phyloP scores from a whole-genome alignment of 2,113 vertebrate species.

The Rhodinocichla rosea region DNA sequence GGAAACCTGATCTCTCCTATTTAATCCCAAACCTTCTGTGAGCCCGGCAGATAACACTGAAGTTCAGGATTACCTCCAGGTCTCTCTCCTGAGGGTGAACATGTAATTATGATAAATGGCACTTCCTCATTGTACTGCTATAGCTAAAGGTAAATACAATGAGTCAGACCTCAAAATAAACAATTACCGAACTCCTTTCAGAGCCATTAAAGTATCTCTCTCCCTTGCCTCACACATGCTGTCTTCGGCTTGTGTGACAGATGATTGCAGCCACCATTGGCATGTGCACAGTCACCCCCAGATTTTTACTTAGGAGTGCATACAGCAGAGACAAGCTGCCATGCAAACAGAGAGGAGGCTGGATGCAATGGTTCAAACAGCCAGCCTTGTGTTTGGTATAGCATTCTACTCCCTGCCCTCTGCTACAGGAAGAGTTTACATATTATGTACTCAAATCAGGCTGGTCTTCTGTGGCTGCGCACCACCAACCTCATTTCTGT shows the following conservation, averaged over 20 bases:
- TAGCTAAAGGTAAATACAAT: not conserved
- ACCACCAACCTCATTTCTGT: not conserved
- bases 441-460: not conserved
- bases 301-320: not conserved
- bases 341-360: not conserved
- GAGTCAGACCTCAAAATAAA: not conserved
- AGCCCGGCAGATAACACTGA: not conserved
- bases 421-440: not conserved
- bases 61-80: not conserved
- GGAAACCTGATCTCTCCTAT: not conserved
- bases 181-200: not conserved
- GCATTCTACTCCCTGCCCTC: not conserved
- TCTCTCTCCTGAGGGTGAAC: not conserved
- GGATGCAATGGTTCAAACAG: not conserved
- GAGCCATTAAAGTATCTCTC: not conserved
- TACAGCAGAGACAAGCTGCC: not conserved
- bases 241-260: not conserved
- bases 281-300: not conserved
- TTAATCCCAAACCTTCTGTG: not conserved
- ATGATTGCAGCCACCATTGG: not conserved
- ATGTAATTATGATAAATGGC: not conserved
- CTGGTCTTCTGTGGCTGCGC: not conserved
- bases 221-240: not conserved
- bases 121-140: not conserved
- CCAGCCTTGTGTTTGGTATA: not conserved